Evolutionary conservation across 35 echinoderm and acorn worm species (phyloP), one percentile per base, ranked within the genome.

Genomic region (Anneissia japonica): DNA sequence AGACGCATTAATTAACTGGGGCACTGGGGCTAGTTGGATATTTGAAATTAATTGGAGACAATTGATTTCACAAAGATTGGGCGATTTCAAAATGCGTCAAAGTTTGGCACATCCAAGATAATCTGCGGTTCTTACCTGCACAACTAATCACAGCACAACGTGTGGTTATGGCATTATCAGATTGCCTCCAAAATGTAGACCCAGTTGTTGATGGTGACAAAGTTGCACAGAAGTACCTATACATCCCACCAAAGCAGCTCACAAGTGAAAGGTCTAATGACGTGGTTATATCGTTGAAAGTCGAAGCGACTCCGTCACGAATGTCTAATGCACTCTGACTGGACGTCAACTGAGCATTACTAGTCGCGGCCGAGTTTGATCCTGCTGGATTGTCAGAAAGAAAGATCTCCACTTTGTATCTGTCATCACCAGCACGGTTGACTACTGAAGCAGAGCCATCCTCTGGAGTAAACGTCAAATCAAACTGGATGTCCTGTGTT

Each of bases 51-150:
- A n/a, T n/a, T n/a, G n/a, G n/a, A n/a, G n/a, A n/a, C n/a, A n/a
- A n/a, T n/a, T n/a, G n/a, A n/a, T n/a, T n/a, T n/a, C n/a, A n/a
- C n/a, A n/a, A n/a, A n/a, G n/a, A n/a, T n/a, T n/a, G n/a, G n/a
- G n/a, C n/a, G n/a, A n/a, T n/a, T n/a, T n/a, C n/a, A n/a, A n/a
- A n/a, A n/a, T n/a, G n/a, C n/a, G n/a, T n/a, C n/a, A n/a, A n/a
- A n/a, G n/a, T n/a, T n/a, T n/a, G n/a, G n/a, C n/a, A n/a, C n/a
- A n/a, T n/a, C n/a, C n/a, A n/a, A n/a, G n/a, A n/a, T n/a, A n/a
- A n/a, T n/a, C n/a, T n/a, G n/a, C n/a, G n/a, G n/a, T n/a, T n/a
- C 79, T 81, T 30, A 84, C 82, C 51, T 84, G 51, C 73, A 73
- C 82, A 84, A 19, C 46, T 39, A 14, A 84, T 84, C 23, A 36